These are phyloP conservation scores for Alethe diademata DNA, from an alignment of 2,113 vertebrate species.

Conservation along the genomic window DNA sequence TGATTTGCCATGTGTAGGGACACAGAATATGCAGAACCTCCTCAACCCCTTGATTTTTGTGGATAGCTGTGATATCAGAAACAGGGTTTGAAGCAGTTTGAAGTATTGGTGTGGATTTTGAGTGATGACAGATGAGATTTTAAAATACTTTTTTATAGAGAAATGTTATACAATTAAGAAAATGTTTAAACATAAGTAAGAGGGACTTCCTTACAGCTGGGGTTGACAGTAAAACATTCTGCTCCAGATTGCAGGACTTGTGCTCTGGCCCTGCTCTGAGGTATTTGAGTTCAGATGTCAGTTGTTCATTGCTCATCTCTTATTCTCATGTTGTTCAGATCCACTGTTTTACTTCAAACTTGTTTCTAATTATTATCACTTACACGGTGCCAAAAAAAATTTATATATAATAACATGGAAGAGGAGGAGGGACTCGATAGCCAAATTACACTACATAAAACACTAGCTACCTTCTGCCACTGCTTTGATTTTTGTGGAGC, in stretches of 20 bases:
- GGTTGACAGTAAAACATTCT: neutral
- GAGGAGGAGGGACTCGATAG: neutral
- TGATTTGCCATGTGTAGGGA: neutral
- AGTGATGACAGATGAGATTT: neutral
- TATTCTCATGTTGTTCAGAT: neutral
- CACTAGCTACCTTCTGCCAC: neutral
- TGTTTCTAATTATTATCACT: neutral
- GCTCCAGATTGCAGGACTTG: neutral
- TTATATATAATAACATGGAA: neutral
- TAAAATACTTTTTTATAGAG: neutral
- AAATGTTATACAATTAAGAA: neutral
- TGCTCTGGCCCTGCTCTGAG: neutral
- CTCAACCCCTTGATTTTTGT: neutral
- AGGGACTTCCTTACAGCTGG: neutral
- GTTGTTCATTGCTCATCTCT: neutral
- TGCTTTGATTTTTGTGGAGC: neutral
- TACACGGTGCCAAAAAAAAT: neutral
- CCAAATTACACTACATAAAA: neutral
- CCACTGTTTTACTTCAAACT: neutral
- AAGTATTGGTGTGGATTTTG: neutral
- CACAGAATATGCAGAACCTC: neutral
- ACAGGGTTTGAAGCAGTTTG: neutral
- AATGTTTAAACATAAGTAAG: neutral
- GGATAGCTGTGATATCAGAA: neutral
- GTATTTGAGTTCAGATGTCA: neutral